A percentile compares a stretch with the other conserved stretches of the same genome.
phyloP scores from a whole-genome alignment of 2,797 vertebrate species.

The Acanthiza pusilla region DNA sequence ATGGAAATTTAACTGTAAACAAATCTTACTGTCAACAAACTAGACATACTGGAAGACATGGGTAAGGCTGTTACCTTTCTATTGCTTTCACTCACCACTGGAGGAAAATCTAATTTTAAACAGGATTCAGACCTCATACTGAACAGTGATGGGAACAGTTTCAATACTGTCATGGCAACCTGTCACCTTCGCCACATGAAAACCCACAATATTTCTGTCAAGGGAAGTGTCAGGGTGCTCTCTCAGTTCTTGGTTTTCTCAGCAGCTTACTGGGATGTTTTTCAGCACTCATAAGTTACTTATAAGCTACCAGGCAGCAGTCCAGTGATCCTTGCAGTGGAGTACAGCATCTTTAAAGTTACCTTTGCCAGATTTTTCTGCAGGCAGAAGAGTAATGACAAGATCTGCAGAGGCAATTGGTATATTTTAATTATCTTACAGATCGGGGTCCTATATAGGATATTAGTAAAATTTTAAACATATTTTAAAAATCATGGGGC shows the following conservation, averaged over 20 bases:
- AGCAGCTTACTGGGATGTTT: background rate
- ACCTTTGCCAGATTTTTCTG: background rate
- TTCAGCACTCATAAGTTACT: background rate
- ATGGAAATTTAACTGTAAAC: background rate
- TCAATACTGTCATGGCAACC: background rate
- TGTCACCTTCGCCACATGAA: background rate
- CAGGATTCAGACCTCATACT: background rate
- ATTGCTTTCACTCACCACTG: background rate
- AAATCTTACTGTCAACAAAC: background rate
- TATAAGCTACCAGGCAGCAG: background rate
- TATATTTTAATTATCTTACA: background rate
- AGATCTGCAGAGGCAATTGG: background rate
- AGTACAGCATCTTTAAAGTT: background rate
- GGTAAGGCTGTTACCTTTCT: background rate
- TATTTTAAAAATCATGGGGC: background rate
- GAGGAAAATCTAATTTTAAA: background rate
- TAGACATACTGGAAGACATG: background rate
- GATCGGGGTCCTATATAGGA: background rate
- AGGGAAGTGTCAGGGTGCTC: background rate
- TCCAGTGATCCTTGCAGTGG: rapidly evolving
- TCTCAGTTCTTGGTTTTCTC: background rate
- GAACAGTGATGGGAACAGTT: background rate
- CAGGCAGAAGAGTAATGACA: background rate
- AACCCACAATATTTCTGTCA: background rate
- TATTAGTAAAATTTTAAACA: background rate